Evolutionary conservation across 2,888 invertebrate genomes (phyloP).

Genomic region (Phyto melanocephala): DNA sequence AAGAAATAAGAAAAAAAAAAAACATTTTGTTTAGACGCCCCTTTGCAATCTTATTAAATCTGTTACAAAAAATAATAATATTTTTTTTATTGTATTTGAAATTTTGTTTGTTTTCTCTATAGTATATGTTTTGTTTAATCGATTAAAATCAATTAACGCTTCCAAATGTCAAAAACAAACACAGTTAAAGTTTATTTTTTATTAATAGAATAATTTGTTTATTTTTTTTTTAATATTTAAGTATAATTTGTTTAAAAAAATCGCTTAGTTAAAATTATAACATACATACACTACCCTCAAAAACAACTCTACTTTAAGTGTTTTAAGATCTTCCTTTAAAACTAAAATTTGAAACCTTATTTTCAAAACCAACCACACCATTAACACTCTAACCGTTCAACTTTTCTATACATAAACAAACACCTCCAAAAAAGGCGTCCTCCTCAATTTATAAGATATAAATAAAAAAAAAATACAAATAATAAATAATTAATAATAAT

Average conservation of each 20-base stretch:
- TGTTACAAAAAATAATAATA: constrained; percentile 46
- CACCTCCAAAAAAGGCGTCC: constrained; percentile 57
- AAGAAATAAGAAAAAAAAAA: constrained; percentile 3
- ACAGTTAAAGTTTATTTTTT: constrained; percentile 65
- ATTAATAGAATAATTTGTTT: constrained; percentile 62
- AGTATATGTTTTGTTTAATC: constrained; percentile 63
- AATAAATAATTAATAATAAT: not conserved
- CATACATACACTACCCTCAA: not conserved
- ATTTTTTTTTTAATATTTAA: constrained; percentile 61
- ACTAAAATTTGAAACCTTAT: constrained; percentile 48
- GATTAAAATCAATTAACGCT: constrained; percentile 58
- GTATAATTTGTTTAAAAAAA: constrained; percentile 63
- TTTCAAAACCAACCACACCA: not conserved
- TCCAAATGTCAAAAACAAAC: constrained; percentile 63
- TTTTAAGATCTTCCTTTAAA: constrained; percentile 54
- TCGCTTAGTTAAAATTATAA: constrained; percentile 58
- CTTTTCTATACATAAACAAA: constrained; percentile 55
- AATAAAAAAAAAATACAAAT: constrained; percentile 2
- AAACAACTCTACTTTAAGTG: constrained; percentile 56
- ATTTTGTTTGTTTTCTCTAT: constrained; percentile 56
- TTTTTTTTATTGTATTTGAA: constrained; percentile 47
- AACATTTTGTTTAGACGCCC: constrained; percentile 46
- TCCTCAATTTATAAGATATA: constrained; percentile 35
- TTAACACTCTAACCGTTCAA: constrained; percentile 8
- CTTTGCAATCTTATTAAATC: constrained; percentile 49